Conservation (phyloP, 2,797 vertebrate species). For the Bradypodion ventrale region DNA sequence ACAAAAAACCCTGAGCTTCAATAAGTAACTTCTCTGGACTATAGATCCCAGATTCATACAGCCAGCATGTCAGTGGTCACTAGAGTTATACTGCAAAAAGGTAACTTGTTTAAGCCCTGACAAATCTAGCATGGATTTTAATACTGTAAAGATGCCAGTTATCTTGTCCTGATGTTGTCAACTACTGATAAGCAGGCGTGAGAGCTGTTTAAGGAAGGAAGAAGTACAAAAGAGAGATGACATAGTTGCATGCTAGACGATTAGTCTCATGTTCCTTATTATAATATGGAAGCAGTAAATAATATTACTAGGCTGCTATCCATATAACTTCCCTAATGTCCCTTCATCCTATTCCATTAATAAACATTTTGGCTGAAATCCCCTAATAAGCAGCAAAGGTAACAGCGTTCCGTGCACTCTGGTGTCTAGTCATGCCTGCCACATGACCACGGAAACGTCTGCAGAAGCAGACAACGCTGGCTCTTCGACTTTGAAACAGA, state of each 20-base stretch:
- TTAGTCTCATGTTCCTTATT: slow-evolving; percentile 7
- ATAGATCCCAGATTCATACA: too few species aligned
- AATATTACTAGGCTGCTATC: slow-evolving; percentile 11
- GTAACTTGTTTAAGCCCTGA: too few species aligned
- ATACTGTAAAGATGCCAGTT: not conserved
- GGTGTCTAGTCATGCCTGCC: too few species aligned
- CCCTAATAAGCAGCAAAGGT: too few species aligned
- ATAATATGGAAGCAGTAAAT: slow-evolving; percentile 3
- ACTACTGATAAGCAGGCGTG: too few species aligned
- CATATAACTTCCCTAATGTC: not conserved
- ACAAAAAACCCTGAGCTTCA: not conserved
- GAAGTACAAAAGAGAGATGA: not conserved
- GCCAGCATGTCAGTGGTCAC: too few species aligned
- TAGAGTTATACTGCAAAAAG: too few species aligned
- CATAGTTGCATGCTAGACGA: not conserved
- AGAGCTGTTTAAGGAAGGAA: not conserved
- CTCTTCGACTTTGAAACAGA: too few species aligned
- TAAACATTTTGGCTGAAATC: not conserved
- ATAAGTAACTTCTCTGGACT: too few species aligned
- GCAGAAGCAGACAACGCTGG: too few species aligned
- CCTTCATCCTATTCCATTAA: not conserved
- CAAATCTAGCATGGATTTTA: not conserved
- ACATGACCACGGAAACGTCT: too few species aligned
- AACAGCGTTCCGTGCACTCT: too few species aligned
- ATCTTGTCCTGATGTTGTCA: not conserved